These are phyloP conservation scores for Eulemur coronatus DNA, from an alignment of 2,797 vertebrate genomes.

Conservation along the genomic window DNA sequence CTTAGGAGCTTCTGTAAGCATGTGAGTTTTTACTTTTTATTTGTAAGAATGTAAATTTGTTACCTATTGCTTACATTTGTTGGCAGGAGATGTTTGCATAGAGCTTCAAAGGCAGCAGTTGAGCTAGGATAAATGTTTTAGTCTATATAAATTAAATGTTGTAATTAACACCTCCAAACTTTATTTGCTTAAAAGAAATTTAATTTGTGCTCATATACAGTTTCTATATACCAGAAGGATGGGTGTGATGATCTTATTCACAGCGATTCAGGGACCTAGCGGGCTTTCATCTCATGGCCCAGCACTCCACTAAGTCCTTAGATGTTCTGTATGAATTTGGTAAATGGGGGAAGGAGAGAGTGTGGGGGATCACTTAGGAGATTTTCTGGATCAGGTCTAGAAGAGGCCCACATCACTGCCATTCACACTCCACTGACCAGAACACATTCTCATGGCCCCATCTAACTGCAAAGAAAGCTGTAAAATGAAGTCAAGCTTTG, in stretches of 20 bases:
- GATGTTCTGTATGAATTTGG: neutral
- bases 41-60: neutral
- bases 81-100: neutral
- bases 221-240: neutral
- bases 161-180: neutral
- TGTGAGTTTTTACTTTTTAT: neutral
- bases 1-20: neutral
- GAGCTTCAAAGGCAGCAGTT: neutral
- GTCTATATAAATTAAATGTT: neutral
- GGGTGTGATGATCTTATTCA: neutral
- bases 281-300: neutral
- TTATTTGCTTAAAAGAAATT: neutral
- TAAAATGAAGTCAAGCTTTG: neutral
- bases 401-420: neutral
- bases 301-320: neutral
- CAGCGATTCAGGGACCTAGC: neutral
- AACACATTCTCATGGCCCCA: neutral
- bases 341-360: neutral
- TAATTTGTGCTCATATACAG: neutral
- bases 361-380: neutral
- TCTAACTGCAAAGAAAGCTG: neutral
- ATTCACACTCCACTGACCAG: neutral
- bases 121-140: neutral
- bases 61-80: neutral
- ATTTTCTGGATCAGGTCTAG: neutral